Evolutionary conservation across 1,140 invertebrate species (phyloP), one percentile per base, ranked within the genome.

Genomic region (Chironomus striatipennis): DNA sequence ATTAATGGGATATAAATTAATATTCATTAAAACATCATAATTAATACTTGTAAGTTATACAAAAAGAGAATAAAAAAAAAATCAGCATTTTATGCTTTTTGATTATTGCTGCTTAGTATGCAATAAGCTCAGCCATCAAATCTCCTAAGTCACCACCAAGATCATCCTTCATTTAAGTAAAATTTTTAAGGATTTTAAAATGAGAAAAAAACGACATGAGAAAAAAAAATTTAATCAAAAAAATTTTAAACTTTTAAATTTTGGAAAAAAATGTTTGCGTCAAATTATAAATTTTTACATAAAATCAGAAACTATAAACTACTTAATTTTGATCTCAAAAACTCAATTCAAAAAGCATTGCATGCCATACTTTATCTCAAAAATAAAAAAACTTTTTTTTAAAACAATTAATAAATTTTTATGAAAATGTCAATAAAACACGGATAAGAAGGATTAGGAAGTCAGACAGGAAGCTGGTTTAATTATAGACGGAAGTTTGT

Each of bases 271-370:
- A 70, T 7, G n/a, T 10, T 7, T 57, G 47, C n/a, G 20, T 17
- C 17, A 70, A 70, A 70, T 81, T 76, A 81, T 73, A 75, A 79
- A 76, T 76, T 76, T 77, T 79, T 78, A 77, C 77, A 77, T 78
- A 34, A 74, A 76, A 76, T n/a, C 79, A 67, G 78, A 79, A 78
- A 78, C 74, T 75, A 78, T 77, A 75, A 77, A 17, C 77, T 81
- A 83, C 83, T 82, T 83, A 81, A 80, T 82, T 82, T n/a, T 83
- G 82, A 80, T 82, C 82, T n/a, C 83, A 84, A 81, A 81, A 79
- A 79, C 81, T 81, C 77, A 78, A 78, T 78, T 77, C 75, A 80
- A 80, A 81, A 79, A 79, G 78, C 77, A 77, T 77, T 80, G 79
- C 75, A 77, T 73, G 64, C 21, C 9, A 5, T 70, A 79, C 77